These are phyloP conservation scores for Eilema griseolum DNA, from an alignment of 2,888 invertebrate genomes.

Conservation along the genomic window DNA sequence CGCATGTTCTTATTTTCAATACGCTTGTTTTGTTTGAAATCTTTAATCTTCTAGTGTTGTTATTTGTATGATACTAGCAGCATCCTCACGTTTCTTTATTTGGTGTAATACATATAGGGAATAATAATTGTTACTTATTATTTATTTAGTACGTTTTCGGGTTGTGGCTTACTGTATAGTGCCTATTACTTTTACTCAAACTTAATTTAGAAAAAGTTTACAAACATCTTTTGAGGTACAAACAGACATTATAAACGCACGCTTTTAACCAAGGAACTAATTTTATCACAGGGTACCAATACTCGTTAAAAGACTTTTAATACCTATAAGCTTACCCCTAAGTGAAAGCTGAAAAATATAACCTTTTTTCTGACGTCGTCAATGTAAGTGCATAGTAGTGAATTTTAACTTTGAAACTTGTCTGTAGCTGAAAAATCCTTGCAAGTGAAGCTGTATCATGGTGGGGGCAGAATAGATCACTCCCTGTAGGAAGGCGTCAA, in stretches of 20 bases:
- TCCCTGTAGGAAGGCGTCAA: constrained; percentile 86
- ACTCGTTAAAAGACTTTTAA: constrained; percentile 17
- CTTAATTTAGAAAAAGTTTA: too few species aligned
- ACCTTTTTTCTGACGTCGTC: constrained; percentile 39
- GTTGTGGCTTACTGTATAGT: too few species aligned
- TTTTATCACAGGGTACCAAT: constrained; percentile 13
- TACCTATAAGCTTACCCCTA: not conserved
- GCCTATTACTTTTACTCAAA: too few species aligned
- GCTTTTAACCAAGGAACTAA: not conserved
- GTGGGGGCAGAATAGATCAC: constrained; percentile 84
- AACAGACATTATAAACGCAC: too few species aligned
- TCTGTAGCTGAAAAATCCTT: constrained; percentile 74
- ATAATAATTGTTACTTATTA: too few species aligned
- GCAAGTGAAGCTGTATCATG: constrained; percentile 81
- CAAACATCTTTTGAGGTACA: too few species aligned
- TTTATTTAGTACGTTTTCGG: too few species aligned
- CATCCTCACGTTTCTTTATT: not conserved
- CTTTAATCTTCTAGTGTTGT: not conserved
- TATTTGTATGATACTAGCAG: not conserved
- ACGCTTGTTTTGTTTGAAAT: constrained; percentile 32
- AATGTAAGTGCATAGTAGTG: constrained; percentile 52
- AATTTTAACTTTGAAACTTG: constrained; percentile 62
- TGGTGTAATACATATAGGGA: not conserved
- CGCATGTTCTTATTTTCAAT: constrained; percentile 43
- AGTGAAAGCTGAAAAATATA: constrained; percentile 29